Evolutionary conservation across 1,140 invertebrate genomes (phyloP).

Genomic region (Heterodera carotae): DNA sequence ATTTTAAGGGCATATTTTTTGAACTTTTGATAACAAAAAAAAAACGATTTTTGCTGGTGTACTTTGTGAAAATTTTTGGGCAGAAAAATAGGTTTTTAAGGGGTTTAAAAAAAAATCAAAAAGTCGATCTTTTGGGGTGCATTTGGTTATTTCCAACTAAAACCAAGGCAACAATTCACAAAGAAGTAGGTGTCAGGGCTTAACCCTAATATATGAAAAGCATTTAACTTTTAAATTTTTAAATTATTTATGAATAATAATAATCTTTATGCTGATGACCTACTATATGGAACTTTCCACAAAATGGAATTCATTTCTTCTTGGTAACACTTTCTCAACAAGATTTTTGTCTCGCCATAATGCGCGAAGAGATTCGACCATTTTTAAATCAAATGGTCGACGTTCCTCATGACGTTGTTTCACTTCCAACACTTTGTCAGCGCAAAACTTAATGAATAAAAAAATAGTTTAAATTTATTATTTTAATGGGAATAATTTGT

Average conservation of each 20-base stretch:
- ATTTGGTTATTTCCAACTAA: too few species aligned
- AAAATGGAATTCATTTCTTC: conserved; percentile 24
- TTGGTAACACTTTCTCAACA: conserved; percentile 3
- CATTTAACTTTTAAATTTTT: too few species aligned
- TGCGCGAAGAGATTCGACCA: not conserved
- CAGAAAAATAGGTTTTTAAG: not conserved
- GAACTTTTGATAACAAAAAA: not conserved
- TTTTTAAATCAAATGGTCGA: not conserved
- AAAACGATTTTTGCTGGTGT: not conserved
- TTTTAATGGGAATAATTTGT: too few species aligned
- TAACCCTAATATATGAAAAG: too few species aligned
- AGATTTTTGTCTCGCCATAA: conserved; percentile 17
- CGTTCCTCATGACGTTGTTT: conserved; percentile 4
- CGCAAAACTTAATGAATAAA: not conserved
- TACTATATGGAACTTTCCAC: conserved; percentile 19
- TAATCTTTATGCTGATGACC: not conserved
- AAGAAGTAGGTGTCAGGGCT: too few species aligned
- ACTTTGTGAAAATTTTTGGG: not conserved
- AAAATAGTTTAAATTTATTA: too few species aligned
- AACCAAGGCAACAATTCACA: too few species aligned
- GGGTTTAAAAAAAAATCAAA: too few species aligned
- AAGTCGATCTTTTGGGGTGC: too few species aligned
- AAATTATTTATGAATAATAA: too few species aligned
- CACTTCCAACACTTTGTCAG: conserved; percentile 16
- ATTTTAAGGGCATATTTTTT: not conserved